Base-by-base conservation (phyloP, 2,797 vertebrate species). In the Yasuhikotakia modesta region DNA sequence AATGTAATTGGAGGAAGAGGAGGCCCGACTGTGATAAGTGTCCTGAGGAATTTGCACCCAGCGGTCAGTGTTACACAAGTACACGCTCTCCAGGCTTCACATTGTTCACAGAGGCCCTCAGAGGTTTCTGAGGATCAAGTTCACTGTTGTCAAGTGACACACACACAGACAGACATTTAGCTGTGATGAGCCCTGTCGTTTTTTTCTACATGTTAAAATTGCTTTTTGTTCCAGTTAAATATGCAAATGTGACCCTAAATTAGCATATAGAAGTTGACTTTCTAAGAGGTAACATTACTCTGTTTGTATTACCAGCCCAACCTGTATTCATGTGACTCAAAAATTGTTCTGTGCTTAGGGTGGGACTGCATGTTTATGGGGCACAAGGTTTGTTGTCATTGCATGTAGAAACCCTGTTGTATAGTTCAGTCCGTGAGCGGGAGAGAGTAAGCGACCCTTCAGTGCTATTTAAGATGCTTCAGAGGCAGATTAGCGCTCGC, bases 61-160 rank as follows among this genome's bases (percentile, higher is more conserved):
- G 14, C 39, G 52, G 63, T 69, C 55, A 77, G 68, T 65, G 76
- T 78, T 78, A 64, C 76, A 70, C 76, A 70, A 69, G 74, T 68
- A 50, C 75, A 77, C 35, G 45, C 68, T 78, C 68, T 65, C 32
- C 58, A 63, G 48, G 57, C 30, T 52, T 70, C 57, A 39, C 32
- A 79, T 67, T 76, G 73, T 79, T 5, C 55, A 7, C 35, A 3
- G 45, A 80, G 78, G 69, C 58, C 50, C 55, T 73, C 21, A 53
- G 70, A 64, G 63, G 39, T 48, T 74, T 73, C 22, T 70, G 46
- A 64, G 69, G 70, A 73, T 78, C 75, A 76, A 82, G 70, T 79
- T 79, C 76, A 74, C 66, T 65, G 53, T 67, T 70, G 70, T 58
- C 52, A 79, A 69, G 75, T 14, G 71, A 65, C 27, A 27, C 27